Base-by-base conservation (phyloP, 2,888 invertebrate genomes). In the Drosophila neutralis region DNA sequence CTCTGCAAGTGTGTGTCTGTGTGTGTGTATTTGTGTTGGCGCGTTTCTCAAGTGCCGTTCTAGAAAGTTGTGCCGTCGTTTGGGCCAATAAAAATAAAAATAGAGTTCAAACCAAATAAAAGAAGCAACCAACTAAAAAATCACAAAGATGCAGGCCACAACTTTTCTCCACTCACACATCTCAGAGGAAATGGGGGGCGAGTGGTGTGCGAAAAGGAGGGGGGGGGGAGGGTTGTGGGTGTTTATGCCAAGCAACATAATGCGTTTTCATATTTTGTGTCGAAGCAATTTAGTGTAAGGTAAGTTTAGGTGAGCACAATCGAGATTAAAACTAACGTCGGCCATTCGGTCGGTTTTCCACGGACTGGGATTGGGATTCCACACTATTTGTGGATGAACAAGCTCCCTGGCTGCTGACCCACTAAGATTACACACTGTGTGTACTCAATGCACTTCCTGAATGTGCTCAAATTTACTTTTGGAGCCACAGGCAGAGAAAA, bases 71-170 rank as follows among this genome's bases (percentile, higher is more conserved):
- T 76, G 76, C 61, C 76, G 73, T 66, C 52, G 68, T 70, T 62
- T 58, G 61, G 73, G 87, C 87, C 85, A 84, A 85, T 85, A 89
- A 87, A 85, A 89, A 82, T 83, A 86, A 80, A 86, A 84, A 86
- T 78, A 78, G 75, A 88, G 69, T 88, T 83, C 69, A 75, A 86
- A 69, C 85, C 69, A 74, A 84, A 80, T 74, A 74, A 81, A 68
- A 71, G 68, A 70, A 71, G 75, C 57, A 62, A 35, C 69, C 72
- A 73, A 64, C 70, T 53, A 57, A 87, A 73, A 42, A 35, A 35
- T n/a, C n/a, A 56, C 36, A 38, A 38, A 73, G 65, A 75, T 81
- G 72, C 71, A 82, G 71, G 66, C 73, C 80, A 66, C 71, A 87
- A 87, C 82, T 83, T 87, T 72, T 54, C 35, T 36, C 42, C 60